Evolutionary conservation across 30 jellyfish, hydroid and myxozoan species (phyloP).

Genomic region (Mastigias papua): DNA sequence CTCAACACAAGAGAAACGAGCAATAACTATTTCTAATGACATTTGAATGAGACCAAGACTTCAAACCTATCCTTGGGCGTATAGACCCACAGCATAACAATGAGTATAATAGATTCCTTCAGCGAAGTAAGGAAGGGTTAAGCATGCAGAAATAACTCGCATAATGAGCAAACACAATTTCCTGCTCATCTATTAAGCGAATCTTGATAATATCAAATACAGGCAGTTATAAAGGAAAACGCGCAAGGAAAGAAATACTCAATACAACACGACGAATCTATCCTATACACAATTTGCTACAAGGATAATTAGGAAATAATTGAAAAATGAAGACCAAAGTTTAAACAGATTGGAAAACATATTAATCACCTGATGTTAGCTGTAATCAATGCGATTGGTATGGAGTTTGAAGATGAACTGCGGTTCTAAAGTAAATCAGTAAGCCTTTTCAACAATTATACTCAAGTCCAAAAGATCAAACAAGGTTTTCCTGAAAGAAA

Average conservation of each 20-base stretch:
- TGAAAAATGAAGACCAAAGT: background rate
- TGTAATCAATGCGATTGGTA: background rate
- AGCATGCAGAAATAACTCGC: background rate
- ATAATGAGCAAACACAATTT: background rate
- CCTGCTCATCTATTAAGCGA: no score
- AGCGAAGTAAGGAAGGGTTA: background rate
- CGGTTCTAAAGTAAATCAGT: background rate
- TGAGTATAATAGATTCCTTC: background rate
- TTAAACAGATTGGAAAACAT: background rate
- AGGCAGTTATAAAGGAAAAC: no score
- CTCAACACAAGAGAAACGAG: no score
- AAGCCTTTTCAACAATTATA: background rate
- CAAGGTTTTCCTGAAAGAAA: conserved; percentile 24
- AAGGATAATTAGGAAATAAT: background rate
- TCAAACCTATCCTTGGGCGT: background rate
- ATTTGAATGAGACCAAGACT: background rate
- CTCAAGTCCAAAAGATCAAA: conserved; percentile 53
- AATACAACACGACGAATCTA: no score
- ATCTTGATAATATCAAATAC: no score
- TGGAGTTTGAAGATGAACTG: background rate
- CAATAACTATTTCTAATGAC: background rate
- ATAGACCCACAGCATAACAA: background rate
- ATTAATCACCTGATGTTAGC: background rate
- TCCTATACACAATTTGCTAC: no score
- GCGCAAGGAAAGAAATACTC: no score